Conservation (phyloP, 37 sponge, comb jelly and placozoan genomes). For the Cliona cf. orientalis region DNA sequence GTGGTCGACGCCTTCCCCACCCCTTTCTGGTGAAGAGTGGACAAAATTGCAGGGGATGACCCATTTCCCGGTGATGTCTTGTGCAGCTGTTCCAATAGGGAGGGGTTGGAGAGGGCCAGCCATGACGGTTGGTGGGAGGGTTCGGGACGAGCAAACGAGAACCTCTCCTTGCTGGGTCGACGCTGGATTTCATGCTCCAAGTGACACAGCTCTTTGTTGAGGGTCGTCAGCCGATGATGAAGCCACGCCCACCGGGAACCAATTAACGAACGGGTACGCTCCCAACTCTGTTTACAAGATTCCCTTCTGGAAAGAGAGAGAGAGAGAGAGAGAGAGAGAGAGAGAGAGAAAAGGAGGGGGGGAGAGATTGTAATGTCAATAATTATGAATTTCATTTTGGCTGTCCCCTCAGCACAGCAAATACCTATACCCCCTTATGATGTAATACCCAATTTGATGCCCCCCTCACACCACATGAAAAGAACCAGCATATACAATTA, state of each 20-base stretch:
- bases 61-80: background rate
- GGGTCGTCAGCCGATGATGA: constrained; percentile 7
- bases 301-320: background rate
- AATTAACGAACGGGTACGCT: background rate
- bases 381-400: no score
- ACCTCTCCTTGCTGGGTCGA: constrained; percentile 7
- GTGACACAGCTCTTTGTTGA: constrained; percentile 49
- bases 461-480: background rate
- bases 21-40: background rate
- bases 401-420: no score
- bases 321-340: background rate
- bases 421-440: background rate
- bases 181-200: constrained; percentile 30
- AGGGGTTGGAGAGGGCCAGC: background rate
- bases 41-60: background rate
- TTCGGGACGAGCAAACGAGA: background rate
- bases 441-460: background rate
- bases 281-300: constrained; percentile 10
- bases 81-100: background rate
- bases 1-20: background rate
- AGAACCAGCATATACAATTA: background rate
- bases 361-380: background rate
- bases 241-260: constrained; percentile 68
- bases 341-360: no score
- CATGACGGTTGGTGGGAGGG: background rate